phyloP scores from a whole-genome alignment of 2,113 vertebrate genomes.

The Mobula birostris region DNA sequence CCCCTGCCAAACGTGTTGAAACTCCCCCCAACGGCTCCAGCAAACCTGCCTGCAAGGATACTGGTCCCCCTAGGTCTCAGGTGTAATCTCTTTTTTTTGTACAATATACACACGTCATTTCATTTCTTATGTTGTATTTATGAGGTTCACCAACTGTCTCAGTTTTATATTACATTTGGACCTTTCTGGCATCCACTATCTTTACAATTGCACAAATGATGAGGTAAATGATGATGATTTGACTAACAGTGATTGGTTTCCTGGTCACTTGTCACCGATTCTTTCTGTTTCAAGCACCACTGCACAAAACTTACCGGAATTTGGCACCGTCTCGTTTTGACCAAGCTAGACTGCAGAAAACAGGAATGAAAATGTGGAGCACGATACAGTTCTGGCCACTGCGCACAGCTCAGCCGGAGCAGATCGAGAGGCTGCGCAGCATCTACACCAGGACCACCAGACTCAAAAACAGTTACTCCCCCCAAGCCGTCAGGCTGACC shows the following conservation, averaged over 20 bases:
- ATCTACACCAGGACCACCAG: no score
- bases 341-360: background rate
- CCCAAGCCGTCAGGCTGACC: no score
- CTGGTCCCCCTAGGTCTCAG: no score
- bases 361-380: background rate
- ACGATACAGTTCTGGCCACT: background rate
- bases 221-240: background rate
- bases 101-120: background rate
- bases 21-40: no score
- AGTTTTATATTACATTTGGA: background rate
- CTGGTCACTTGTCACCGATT: background rate
- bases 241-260: background rate
- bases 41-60: no score
- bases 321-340: background rate
- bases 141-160: background rate
- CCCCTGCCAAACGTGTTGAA: no score
- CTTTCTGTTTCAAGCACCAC: background rate
- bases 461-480: no score
- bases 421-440: background rate
- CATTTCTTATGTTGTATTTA: background rate
- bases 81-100: background rate
- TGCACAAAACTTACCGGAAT: background rate
- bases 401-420: background rate
- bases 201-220: background rate
- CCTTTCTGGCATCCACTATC: background rate